Evolutionary conservation across 2,797 vertebrate genomes (phyloP).

Genomic region (Geotrypetes seraphini): DNA sequence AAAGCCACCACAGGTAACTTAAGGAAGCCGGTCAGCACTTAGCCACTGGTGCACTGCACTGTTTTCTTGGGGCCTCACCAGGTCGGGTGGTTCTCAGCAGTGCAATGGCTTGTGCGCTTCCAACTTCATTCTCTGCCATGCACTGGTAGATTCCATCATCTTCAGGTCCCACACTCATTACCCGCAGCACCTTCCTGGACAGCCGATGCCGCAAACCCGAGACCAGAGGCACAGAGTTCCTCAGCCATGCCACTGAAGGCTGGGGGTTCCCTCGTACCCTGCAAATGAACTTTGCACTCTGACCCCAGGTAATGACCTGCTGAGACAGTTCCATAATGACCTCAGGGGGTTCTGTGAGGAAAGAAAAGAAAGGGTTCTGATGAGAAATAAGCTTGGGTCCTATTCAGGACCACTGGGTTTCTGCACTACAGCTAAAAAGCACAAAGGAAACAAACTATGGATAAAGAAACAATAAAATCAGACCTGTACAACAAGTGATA

Average conservation of each 20-base stretch:
- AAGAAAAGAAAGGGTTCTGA: not conserved
- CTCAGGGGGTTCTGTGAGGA: conserved; percentile 75
- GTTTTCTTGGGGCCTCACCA: conserved; percentile 42
- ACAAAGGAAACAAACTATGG: no score
- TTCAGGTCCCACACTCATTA: conserved; percentile 72
- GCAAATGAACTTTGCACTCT: conserved; percentile 79
- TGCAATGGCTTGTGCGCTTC: conserved; percentile 80
- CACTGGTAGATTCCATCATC: conserved; percentile 93
- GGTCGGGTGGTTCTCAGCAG: conserved; percentile 68
- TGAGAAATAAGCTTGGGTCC: no score
- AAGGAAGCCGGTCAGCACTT: no score
- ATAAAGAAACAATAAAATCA: no score
- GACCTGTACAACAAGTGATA: no score
- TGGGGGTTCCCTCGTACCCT: conserved; percentile 78
- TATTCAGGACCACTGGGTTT: no score
- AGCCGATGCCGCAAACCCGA: conserved; percentile 70
- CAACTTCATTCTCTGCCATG: conserved; percentile 88
- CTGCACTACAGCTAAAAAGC: no score
- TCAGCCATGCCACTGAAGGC: conserved; percentile 81
- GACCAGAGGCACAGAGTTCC: conserved; percentile 69
- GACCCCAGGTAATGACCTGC: conserved; percentile 67
- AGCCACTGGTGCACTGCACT: no score
- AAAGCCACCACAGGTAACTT: no score
- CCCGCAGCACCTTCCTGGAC: conserved; percentile 50
- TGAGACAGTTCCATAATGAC: conserved; percentile 84